Percentiles rank a stretch among this genome's conserved stretches.
These are phyloP conservation scores for Argyra leucocephala DNA, from an alignment of 2,888 invertebrate species.

Conservation along the genomic window DNA sequence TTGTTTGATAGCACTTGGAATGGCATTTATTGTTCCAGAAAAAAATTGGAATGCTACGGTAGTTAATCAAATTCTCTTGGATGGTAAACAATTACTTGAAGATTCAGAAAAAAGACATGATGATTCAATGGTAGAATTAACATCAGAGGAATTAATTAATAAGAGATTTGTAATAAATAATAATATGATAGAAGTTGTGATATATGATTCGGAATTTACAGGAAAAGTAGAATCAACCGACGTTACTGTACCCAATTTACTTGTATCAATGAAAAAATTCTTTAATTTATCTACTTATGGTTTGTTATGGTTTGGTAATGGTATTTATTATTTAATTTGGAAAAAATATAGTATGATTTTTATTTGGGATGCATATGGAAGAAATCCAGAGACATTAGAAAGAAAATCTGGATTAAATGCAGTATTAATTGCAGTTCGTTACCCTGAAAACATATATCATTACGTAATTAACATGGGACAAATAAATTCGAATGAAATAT, in stretches of 20 bases:
- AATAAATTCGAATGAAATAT: conserved; percentile 25
- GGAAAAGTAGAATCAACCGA: conserved; percentile 18
- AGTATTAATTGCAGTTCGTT: conserved; percentile 32
- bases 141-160: conserved; percentile 29
- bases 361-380: conserved; percentile 36
- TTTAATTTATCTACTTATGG: conserved; percentile 30
- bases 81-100: conserved; percentile 32
- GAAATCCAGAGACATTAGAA: conserved; percentile 29
- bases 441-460: conserved; percentile 32
- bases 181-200: conserved; percentile 32
- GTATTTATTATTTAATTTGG: conserved; percentile 36
- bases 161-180: conserved; percentile 32
- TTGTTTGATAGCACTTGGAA: conserved; percentile 33
- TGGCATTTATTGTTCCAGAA: conserved; percentile 33
- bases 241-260: conserved; percentile 10
- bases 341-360: conserved; percentile 32
- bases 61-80: conserved; percentile 32
- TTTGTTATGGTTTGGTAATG: conserved; percentile 28
- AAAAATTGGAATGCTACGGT: conserved; percentile 31
- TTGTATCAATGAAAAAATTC: conserved; percentile 23
- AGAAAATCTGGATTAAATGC: conserved; percentile 28
- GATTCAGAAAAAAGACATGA: no score
- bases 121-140: not conserved
- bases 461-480: conserved; percentile 31
- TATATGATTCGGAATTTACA: conserved; percentile 25